Evolutionary conservation across 1,140 invertebrate genomes (phyloP).

Genomic region (Solenopsis invicta): DNA sequence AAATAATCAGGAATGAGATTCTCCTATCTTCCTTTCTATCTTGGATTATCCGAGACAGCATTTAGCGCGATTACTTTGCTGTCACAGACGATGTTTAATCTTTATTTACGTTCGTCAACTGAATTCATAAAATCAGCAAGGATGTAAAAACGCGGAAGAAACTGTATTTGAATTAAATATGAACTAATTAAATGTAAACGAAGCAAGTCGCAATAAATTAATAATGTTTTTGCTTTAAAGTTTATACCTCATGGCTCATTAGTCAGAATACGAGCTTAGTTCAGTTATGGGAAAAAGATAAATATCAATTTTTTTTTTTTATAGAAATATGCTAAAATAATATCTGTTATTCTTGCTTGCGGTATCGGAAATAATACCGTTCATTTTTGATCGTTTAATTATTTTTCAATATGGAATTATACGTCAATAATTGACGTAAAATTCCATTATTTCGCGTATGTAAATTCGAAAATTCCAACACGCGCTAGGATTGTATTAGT

Average conservation of each 20-base stretch:
- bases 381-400: conserved; percentile 7
- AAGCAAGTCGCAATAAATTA: not conserved
- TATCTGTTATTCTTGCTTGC: not conserved
- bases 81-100: conserved; percentile 24
- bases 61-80: not conserved
- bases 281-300: not conserved
- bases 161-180: not conserved
- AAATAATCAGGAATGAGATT: not conserved
- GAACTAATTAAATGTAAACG: not conserved
- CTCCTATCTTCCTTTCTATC: not conserved
- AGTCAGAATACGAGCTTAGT: not conserved
- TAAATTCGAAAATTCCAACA: not conserved
- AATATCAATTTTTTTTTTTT: not conserved
- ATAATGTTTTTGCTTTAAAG: not conserved
- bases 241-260: not conserved
- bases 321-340: not conserved
- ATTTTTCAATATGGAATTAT: no score
- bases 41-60: not conserved
- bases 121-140: not conserved
- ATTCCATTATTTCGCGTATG: not conserved
- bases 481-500: not conserved
- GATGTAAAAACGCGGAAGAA: not conserved
- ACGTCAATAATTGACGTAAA: not conserved
- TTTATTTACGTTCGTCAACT: conserved; percentile 24
- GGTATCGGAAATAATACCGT: not conserved